phyloP scores from a whole-genome alignment of 2,797 vertebrate species.

The Macrochelys suwanniensis region DNA sequence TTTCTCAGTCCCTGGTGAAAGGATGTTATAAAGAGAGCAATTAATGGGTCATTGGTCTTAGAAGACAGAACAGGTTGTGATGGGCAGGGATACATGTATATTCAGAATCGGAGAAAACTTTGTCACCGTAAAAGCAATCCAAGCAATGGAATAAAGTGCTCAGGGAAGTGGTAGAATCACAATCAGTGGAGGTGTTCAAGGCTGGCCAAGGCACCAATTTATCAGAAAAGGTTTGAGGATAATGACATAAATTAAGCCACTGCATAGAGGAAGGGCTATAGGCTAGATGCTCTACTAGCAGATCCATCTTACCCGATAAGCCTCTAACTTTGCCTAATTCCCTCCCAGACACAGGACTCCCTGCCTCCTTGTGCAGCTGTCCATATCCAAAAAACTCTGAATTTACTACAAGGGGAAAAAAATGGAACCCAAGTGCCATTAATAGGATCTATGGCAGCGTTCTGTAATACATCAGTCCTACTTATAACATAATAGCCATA shows the following conservation, averaged over 20 bases:
- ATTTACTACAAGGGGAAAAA: constrained; percentile 58
- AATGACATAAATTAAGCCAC: not conserved
- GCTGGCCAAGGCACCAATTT: not conserved
- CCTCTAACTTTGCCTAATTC: not conserved
- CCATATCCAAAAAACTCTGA: constrained; percentile 40
- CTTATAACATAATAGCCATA: constrained; percentile 80
- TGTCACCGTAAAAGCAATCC: not conserved
- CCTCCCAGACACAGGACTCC: not conserved
- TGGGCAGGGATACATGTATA: not conserved
- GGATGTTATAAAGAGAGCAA: not conserved
- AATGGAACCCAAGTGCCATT: constrained; percentile 47
- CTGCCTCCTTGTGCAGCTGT: not conserved
- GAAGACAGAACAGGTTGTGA: not conserved
- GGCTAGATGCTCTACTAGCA: not conserved
- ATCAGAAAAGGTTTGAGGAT: not conserved
- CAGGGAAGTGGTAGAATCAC: not conserved
- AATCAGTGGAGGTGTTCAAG: not conserved
- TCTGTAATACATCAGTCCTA: constrained; percentile 77
- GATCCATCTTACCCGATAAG: not conserved
- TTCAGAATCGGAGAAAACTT: constrained; percentile 1
- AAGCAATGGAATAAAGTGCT: not conserved
- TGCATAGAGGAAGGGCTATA: not conserved
- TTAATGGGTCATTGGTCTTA: not conserved
- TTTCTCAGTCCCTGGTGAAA: not conserved
- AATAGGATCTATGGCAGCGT: constrained; percentile 72